Percentiles rank a stretch among this genome's conserved stretches.
Evolutionary conservation across 2,113 vertebrate genomes (phyloP).

Genomic region (Megaceryle maxima): DNA sequence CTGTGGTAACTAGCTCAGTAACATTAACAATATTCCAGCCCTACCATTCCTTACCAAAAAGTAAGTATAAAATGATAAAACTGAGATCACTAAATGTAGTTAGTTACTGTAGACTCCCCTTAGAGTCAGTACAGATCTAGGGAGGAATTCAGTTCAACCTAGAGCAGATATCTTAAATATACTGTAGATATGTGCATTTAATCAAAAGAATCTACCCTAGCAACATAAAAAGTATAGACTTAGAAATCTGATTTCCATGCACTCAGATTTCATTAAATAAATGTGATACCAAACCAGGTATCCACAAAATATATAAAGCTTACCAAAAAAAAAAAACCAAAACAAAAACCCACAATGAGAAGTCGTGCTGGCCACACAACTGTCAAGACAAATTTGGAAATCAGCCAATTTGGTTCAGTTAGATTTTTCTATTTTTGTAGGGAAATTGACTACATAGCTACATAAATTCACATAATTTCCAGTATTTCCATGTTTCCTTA

Average conservation of each 20-base stretch:
- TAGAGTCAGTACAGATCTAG: not conserved
- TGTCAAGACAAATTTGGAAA: not conserved
- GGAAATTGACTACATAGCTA: not conserved
- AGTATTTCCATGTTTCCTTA: not conserved
- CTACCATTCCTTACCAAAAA: not conserved
- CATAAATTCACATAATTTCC: not conserved
- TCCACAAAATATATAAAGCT: not conserved
- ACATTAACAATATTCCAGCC: not conserved
- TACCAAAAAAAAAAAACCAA: not conserved
- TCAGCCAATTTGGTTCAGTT: not conserved
- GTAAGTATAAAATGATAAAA: not conserved
- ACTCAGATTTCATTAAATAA: not conserved
- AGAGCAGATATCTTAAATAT: not conserved
- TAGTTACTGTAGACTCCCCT: not conserved
- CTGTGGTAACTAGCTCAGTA: not conserved
- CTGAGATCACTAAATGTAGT: not conserved
- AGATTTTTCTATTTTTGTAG: not conserved
- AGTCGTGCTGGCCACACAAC: not conserved
- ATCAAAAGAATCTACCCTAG: not conserved
- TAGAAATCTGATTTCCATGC: not conserved
- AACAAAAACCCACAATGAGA: not conserved
- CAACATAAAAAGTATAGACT: not conserved
- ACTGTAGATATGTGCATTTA: not conserved
- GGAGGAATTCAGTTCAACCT: not conserved
- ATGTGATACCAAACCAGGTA: not conserved